Conservation (phyloP, 2,888 invertebrate species). For the Scaptomyza tumidula region DNA sequence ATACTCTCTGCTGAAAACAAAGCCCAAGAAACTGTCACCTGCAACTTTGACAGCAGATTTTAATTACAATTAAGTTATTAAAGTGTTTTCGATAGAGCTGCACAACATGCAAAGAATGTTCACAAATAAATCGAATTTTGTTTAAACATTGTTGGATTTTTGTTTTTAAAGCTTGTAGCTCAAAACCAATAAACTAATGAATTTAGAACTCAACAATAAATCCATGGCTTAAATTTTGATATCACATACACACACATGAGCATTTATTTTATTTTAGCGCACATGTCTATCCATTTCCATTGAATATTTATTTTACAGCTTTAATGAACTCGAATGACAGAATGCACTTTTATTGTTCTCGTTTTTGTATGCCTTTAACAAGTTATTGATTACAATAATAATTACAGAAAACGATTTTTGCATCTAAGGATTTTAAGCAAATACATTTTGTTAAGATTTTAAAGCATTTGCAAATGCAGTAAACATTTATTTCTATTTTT, state of each 20-base stretch:
- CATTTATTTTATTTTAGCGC: background rate
- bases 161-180: background rate
- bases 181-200: background rate
- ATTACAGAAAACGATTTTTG: background rate
- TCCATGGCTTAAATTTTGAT: background rate
- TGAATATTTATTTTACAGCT: slow-evolving; percentile 19
- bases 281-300: background rate
- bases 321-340: slow-evolving; percentile 24
- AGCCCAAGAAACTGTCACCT: slow-evolving; percentile 11
- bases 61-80: slow-evolving; percentile 9
- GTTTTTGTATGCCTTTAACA: background rate
- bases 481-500: background rate
- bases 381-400: background rate
- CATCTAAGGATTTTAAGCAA: background rate
- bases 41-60: background rate
- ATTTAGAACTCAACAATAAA: slow-evolving; percentile 8
- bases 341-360: background rate
- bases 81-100: background rate
- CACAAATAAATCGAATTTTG: background rate
- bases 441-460: background rate
- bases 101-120: background rate
- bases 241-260: background rate
- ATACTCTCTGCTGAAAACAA: slow-evolving; percentile 33
- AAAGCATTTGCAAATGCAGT: background rate
- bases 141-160: no score